These are phyloP conservation scores for Allophyes oxyacanthae DNA, from an alignment of 2,888 invertebrate species.

Conservation along the genomic window DNA sequence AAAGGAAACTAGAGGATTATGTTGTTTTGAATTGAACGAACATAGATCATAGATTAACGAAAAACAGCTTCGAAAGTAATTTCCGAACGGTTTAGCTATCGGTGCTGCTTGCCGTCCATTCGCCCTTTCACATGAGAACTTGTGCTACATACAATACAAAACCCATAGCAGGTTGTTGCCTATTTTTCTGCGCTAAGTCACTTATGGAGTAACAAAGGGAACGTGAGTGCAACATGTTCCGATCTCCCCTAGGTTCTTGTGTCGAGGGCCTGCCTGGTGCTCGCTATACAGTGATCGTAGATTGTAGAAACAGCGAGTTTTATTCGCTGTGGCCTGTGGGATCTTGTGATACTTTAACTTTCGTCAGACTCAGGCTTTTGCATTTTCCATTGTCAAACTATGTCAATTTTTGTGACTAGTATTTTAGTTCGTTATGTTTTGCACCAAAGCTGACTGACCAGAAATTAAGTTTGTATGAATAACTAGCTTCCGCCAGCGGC, in stretches of 20 bases:
- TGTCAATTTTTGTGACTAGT: too few species aligned
- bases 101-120: background rate
- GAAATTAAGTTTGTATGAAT: too few species aligned
- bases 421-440: too few species aligned
- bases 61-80: too few species aligned
- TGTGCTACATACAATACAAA: conserved; percentile 9
- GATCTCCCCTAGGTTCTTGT: conserved; percentile 8
- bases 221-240: conserved; percentile 27
- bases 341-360: background rate
- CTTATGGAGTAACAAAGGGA: conserved; percentile 18
- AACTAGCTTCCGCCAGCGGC: too few species aligned
- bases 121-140: conserved; percentile 2
- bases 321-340: background rate
- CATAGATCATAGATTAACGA: too few species aligned
- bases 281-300: conserved; percentile 6
- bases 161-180: conserved; percentile 17
- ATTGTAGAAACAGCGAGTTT: background rate
- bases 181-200: conserved; percentile 17
- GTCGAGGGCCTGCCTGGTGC: conserved; percentile 18
- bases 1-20: too few species aligned
- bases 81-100: too few species aligned
- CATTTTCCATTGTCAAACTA: background rate
- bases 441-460: too few species aligned
- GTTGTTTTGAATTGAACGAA: conserved; percentile 4
- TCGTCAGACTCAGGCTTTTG: too few species aligned